Evolutionary conservation across 1,140 invertebrate species (phyloP).

Genomic region (Aphelinus certus): DNA sequence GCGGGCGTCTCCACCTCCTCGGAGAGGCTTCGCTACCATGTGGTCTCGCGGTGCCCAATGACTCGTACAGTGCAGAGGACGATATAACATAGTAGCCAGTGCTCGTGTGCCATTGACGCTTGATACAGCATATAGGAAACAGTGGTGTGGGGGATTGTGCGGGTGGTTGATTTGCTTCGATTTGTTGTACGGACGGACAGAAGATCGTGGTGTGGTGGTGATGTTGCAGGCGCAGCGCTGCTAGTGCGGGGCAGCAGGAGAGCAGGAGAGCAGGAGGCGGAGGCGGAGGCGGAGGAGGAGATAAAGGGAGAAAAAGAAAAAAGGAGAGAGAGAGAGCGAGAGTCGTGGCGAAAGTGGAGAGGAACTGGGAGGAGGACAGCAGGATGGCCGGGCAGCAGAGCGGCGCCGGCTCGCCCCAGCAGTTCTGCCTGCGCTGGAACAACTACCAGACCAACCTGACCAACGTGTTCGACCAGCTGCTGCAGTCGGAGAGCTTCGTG

Average conservation of each 20-base stretch:
- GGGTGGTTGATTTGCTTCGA: conserved; percentile 19
- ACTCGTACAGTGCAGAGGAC: too few relatives aligned
- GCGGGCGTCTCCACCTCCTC: too few relatives aligned
- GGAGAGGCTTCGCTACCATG: too few relatives aligned
- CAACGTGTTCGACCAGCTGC: conserved; percentile 90
- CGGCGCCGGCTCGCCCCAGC: conserved; percentile 69
- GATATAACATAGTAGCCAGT: too few relatives aligned
- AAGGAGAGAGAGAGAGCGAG: neutral
- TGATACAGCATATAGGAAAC: too few relatives aligned
- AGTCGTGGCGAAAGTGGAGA: neutral
- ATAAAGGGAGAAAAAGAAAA: neutral
- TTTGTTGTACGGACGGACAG: conserved; percentile 4
- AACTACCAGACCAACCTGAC: conserved; percentile 92
- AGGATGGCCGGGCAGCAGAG: conserved; percentile 62
- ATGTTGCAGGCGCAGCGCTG: too few relatives aligned
- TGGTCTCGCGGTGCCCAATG: too few relatives aligned
- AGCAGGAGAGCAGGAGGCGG: conserved; percentile 6
- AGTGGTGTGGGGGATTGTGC: conserved; percentile 13
- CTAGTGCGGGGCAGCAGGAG: neutral
- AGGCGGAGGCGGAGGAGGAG: neutral
- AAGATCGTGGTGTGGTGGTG: neutral
- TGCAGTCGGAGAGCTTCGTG: conserved; percentile 90
- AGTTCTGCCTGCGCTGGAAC: conserved; percentile 92
- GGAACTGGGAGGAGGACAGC: neutral
- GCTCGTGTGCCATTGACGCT: too few relatives aligned